Evolutionary conservation across 2,888 invertebrate genomes (phyloP).

Genomic region (Pseudoips prasinana): DNA sequence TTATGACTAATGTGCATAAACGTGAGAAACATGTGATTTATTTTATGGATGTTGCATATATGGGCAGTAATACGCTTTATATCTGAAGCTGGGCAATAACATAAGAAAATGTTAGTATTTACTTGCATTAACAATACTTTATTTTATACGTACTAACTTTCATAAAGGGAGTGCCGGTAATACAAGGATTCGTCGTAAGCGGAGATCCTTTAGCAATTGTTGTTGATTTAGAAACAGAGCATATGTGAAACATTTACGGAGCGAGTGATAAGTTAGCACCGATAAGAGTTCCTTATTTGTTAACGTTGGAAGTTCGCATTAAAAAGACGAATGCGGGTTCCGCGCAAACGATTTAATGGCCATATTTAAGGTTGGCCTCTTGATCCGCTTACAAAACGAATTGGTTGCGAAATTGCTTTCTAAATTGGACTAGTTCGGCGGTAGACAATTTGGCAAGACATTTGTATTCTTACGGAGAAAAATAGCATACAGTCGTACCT

Average conservation of each 20-base stretch:
- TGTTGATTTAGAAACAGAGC: too few relatives aligned
- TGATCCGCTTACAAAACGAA: conserved; percentile 78
- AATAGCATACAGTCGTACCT: conserved; percentile 66
- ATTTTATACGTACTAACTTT: too few relatives aligned
- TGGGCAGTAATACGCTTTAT: too few relatives aligned
- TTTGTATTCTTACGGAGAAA: conserved; percentile 79
- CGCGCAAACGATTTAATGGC: conserved; percentile 69
- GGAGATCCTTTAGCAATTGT: too few relatives aligned
- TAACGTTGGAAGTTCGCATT: conserved; percentile 54
- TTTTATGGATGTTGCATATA: too few relatives aligned
- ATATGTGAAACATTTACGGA: conserved; percentile 3
- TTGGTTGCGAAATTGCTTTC: conserved; percentile 80
- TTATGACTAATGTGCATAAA: too few relatives aligned
- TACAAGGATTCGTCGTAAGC: too few relatives aligned
- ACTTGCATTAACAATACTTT: too few relatives aligned
- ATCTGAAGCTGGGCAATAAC: too few relatives aligned
- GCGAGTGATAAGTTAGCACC: conserved; percentile 41
- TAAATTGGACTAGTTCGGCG: conserved; percentile 78
- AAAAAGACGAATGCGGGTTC: conserved; percentile 63
- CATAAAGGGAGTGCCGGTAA: too few relatives aligned
- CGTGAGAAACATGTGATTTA: too few relatives aligned
- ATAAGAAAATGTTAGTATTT: too few relatives aligned
- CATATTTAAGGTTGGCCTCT: conserved; percentile 75
- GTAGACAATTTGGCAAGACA: conserved; percentile 80
- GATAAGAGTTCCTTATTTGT: conserved; percentile 56